Conservation (phyloP, 2,797 vertebrate genomes). For the Phylloscopus collybita region DNA sequence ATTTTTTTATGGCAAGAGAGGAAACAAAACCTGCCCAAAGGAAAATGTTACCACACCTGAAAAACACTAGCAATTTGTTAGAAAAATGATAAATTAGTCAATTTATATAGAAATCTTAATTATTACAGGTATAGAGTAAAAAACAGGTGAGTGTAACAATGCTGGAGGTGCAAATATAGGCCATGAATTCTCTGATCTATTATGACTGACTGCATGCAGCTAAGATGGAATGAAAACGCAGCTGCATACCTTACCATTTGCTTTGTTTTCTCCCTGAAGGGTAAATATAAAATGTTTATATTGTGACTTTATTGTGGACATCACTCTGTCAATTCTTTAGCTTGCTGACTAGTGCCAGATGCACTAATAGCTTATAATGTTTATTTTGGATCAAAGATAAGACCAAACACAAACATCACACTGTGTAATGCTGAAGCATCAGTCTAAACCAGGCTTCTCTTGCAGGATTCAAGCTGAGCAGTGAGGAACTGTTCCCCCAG, state of each 20-base stretch:
- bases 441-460: not conserved
- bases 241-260: not conserved
- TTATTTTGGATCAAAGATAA: not conserved
- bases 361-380: not conserved
- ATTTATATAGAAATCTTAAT: not conserved
- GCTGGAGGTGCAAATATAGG: not conserved
- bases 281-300: not conserved
- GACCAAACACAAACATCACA: not conserved
- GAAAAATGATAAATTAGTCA: not conserved
- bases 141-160: not conserved
- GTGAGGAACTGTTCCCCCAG: not conserved
- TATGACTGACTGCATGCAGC: not conserved
- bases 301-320: not conserved
- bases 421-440: not conserved
- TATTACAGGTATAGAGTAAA: not conserved
- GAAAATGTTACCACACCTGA: not conserved
- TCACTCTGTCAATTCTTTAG: not conserved
- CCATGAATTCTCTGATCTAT: not conserved
- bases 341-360: not conserved
- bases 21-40: not conserved
- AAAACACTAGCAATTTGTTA: not conserved
- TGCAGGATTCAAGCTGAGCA: not conserved
- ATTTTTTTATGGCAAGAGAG: not conserved
- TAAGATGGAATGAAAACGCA: not conserved
- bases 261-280: not conserved